phyloP scores from a whole-genome alignment of 2,888 invertebrate genomes.

The Eulithis testata region DNA sequence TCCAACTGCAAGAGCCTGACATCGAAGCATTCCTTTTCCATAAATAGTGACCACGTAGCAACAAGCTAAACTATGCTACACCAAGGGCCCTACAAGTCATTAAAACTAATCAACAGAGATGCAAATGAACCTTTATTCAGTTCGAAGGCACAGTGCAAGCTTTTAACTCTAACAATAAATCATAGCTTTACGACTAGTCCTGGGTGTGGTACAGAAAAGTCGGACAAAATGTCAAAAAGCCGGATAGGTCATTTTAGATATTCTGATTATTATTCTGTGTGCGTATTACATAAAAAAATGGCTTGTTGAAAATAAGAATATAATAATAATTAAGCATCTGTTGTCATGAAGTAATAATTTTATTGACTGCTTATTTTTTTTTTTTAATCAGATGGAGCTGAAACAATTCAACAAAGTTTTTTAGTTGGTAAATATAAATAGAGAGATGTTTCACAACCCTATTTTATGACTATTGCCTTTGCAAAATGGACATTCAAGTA shows the following conservation, averaged over 20 bases:
- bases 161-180: conserved; percentile 4
- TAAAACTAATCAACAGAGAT: conserved; percentile 15
- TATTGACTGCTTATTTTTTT: no score
- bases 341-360: no score
- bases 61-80: no score
- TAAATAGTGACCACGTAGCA: no score
- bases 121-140: conserved; percentile 4
- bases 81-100: neutral
- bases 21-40: no score
- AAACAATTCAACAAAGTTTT: neutral
- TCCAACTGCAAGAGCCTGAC: no score
- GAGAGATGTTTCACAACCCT: conserved; percentile 3
- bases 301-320: no score
- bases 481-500: conserved; percentile 16
- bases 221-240: conserved; percentile 2
- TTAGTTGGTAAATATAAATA: neutral
- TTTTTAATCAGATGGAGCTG: neutral
- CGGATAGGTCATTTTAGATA: neutral
- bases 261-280: no score
- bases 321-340: no score
- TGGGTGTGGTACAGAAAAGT: neutral
- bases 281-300: no score
- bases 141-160: conserved; percentile 3
- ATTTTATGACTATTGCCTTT: conserved; percentile 20
- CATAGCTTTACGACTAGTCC: conserved; percentile 15